These are phyloP conservation scores for Tetraneura akinire DNA, from an alignment of 1,140 invertebrate genomes.

Conservation along the genomic window DNA sequence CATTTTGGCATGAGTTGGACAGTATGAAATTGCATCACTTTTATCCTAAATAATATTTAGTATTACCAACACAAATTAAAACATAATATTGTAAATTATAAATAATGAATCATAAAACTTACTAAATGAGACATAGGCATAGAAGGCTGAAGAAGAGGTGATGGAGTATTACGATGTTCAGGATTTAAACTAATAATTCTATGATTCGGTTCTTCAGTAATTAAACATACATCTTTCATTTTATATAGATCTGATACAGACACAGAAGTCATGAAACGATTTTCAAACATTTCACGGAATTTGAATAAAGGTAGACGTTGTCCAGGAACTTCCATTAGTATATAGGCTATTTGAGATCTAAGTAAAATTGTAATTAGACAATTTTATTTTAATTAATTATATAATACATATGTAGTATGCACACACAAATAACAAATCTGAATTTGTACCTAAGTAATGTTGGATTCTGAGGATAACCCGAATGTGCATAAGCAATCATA, in stretches of 20 bases:
- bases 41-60: conserved; percentile 40
- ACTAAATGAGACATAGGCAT: conserved; percentile 45
- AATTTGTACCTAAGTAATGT: conserved; percentile 65
- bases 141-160: conserved; percentile 57
- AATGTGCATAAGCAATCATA: conserved; percentile 73
- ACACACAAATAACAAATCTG: too few relatives aligned
- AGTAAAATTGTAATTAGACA: too few relatives aligned
- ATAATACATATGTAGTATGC: too few relatives aligned
- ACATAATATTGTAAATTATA: neutral
- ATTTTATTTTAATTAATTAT: too few relatives aligned
- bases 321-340: conserved; percentile 72
- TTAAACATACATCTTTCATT: conserved; percentile 75
- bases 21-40: conserved; percentile 62
- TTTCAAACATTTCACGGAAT: conserved; percentile 83
- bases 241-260: conserved; percentile 80
- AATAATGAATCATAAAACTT: neutral
- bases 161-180: conserved; percentile 61
- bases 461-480: conserved; percentile 65
- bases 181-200: conserved; percentile 66
- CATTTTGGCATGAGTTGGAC: conserved; percentile 64
- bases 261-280: conserved; percentile 75
- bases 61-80: too few relatives aligned
- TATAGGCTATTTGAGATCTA: conserved; percentile 63
- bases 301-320: conserved; percentile 79
- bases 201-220: conserved; percentile 71